These are phyloP conservation scores for Saccostrea cuccullata DNA, from an alignment of 1,140 invertebrate genomes.

Conservation along the genomic window DNA sequence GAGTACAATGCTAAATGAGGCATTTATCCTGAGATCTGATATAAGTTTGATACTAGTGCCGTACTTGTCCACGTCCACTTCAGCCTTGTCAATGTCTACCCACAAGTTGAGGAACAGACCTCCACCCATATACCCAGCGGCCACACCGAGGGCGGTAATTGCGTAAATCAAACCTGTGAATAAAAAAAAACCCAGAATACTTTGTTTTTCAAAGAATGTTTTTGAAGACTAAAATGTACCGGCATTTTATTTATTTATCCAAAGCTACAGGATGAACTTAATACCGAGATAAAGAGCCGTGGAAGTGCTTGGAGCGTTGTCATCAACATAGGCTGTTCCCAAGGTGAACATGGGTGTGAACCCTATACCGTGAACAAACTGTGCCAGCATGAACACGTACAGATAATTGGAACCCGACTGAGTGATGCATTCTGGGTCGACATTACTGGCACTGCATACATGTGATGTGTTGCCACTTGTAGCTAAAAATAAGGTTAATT, in stretches of 20 bases:
- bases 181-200: not conserved
- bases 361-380: conserved; percentile 67
- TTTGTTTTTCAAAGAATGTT: no score
- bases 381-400: conserved; percentile 64
- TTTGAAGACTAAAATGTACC: no score
- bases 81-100: conserved; percentile 80
- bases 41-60: not conserved
- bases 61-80: conserved; percentile 22
- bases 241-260: no score
- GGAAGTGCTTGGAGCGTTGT: conserved; percentile 63
- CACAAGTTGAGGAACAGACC: conserved; percentile 90
- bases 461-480: conserved; percentile 30
- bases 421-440: not conserved
- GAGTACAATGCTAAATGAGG: not conserved
- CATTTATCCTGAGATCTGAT: not conserved
- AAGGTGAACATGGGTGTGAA: conserved; percentile 68
- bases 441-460: conserved; percentile 41
- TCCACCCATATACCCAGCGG: conserved; percentile 91
- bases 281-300: conserved; percentile 68
- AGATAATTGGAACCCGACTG: conserved; percentile 49
- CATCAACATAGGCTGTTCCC: conserved; percentile 69
- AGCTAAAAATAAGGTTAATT: not conserved
- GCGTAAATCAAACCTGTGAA: conserved; percentile 82
- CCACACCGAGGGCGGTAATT: conserved; percentile 94
- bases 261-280: not conserved